Evolutionary conservation across 2,113 vertebrate species (phyloP).

Genomic region (Mus spicilegus): DNA sequence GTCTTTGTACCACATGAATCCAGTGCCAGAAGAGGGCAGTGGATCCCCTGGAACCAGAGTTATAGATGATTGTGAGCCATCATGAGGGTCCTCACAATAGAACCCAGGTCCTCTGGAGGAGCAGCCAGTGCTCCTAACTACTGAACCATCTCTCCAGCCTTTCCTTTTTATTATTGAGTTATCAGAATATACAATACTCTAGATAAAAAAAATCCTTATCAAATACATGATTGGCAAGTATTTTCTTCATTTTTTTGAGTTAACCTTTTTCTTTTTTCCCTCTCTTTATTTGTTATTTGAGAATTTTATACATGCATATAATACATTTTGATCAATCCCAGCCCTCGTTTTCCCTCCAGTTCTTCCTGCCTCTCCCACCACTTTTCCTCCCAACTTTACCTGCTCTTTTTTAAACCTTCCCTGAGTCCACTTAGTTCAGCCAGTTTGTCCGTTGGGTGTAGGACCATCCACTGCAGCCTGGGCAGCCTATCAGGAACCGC

Average conservation of each 20-base stretch:
- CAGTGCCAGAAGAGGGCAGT: not conserved
- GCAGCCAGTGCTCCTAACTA: not conserved
- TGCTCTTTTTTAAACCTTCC: not conserved
- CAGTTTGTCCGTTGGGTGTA: not conserved
- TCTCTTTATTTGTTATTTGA: not conserved
- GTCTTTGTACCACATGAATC: not conserved
- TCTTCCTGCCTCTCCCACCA: not conserved
- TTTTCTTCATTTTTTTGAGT: conserved; percentile 21
- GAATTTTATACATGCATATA: not conserved
- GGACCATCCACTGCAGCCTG: not conserved
- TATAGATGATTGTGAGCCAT: not conserved
- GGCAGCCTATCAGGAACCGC: not conserved
- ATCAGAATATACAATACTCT: conserved; percentile 29
- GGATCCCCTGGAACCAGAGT: not conserved
- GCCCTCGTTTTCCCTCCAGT: not conserved
- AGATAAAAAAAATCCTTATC: conserved; percentile 5
- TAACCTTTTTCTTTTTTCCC: not conserved
- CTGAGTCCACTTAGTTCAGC: too few relatives aligned
- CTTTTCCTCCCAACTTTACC: not conserved
- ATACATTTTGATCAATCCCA: not conserved
- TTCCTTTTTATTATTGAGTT: conserved; percentile 46
- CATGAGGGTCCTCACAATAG: not conserved
- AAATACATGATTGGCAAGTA: conserved; percentile 36
- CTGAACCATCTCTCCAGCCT: not conserved
- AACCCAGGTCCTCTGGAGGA: not conserved